Evolutionary conservation across 2,113 vertebrate genomes (phyloP), one percentile per base, ranked within the genome.

Genomic region (Myodes glareolus): DNA sequence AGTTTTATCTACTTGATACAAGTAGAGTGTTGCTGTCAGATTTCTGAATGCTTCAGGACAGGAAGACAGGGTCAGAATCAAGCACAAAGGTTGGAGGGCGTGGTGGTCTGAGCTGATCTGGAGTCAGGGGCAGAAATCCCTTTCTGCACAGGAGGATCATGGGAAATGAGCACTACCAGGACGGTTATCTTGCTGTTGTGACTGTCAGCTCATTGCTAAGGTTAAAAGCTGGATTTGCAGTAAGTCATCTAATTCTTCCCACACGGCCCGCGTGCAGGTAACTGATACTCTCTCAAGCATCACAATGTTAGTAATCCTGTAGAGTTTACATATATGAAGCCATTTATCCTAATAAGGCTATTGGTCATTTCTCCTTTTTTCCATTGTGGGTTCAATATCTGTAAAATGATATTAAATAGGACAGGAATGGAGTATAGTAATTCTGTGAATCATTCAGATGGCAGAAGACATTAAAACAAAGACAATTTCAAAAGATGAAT

Each of bases 171-270:
- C 92, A 95, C 87, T 96, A 97, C 95, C 29, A 90, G 73, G 58
- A 91, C 50, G 80, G 94, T 92, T 97, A 85, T 95, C 95, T 91
- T 96, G 85, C n/a, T 63, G 93, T 94, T 97, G 95, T 88, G 58
- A 85, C 17, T 85, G 81, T 65, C 90, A 96, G 47, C 93, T 89
- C 94, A 96, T 94, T 86, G 65, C 25, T 81, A 72, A 45, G n/a
- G 80, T 95, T 80, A 78, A 96, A 97, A 98, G 88, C 42, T 86
- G 97, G 98, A 95, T 94, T 97, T 97, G n/a, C 88, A 97, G 80
- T 90, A 94, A 92, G 72, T 76, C 95, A 52, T 45, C 10, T 94
- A 45, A 68, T 94, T n/a, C 61, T 98, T 92, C 78, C 27, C 94
- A 90, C 92, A 80, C 72, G 87, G 39, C 17, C 10, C 78, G 94